Base-by-base conservation (phyloP, 2,888 invertebrate species). In the Nomada goodeniana region DNA sequence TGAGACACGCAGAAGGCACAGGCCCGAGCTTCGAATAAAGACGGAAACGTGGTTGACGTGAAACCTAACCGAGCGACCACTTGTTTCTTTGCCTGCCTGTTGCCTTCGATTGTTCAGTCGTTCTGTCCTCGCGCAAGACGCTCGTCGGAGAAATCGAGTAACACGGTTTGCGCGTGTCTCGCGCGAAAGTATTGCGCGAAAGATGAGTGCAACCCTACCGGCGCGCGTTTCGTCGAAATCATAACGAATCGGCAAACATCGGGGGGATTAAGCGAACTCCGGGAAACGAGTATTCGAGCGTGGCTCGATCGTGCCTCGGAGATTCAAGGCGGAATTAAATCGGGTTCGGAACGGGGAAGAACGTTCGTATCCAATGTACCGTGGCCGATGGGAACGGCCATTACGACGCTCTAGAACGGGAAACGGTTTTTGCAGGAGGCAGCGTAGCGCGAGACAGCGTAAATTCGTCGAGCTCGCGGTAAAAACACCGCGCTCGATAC, bases 21-120 rank as follows among this genome's bases (percentile, higher is more conserved):
- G 57, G 29, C 36, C 36, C 69, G 55, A 60, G 53, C 76, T 77
- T 76, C 64, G 82, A 88, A 83, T 78, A n/a, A 84, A 82, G 77
- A 71, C 76, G 77, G 85, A 82, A 84, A 83, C 82, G 83, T 80
- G 80, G 86, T 82, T 83, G 75, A 63, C 73, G 81, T 82, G 83
- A 85, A 86, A 86, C 82, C 73, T 69, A 85, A 82, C 81, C 84
- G 83, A 84, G 59, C 84, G 76, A n/a, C 59, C 63, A 55, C 64
- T 63, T 61, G 78, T 64, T 59, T 67, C 53, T 53, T 20, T 47
- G n/a, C 53, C 44, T n/a, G 13, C n/a, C 23, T 44, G 26, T 20
- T 42, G 53, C 13, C 67, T 57, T 71, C 67, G 67, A 80, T 80
- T 47, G 63, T 57, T 77, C 67, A 5, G 18, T n/a, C 9, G 36